A percentile compares a stretch with the other conserved stretches of the same genome.
phyloP scores from a whole-genome alignment of 2,888 invertebrate genomes.

The Diadegma fenestrale region DNA sequence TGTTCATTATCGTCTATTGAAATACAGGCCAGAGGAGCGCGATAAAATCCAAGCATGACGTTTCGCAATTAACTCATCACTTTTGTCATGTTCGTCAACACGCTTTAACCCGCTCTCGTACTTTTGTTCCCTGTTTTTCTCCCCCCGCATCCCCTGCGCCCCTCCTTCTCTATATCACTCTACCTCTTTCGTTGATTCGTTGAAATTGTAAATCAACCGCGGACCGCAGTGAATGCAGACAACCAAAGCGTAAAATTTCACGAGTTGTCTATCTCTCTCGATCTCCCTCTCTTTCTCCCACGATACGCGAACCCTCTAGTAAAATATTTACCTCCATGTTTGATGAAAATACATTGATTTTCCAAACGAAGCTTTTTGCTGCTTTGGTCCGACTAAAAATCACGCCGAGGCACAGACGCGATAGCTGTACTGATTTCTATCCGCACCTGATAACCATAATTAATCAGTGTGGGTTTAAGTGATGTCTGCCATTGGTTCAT shows the following conservation, averaged over 20 bases:
- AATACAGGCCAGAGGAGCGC: not conserved
- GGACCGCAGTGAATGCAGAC: constrained; percentile 48
- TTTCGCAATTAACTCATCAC: constrained; percentile 34
- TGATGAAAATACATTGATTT: constrained; percentile 47
- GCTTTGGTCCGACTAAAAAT: constrained; percentile 16
- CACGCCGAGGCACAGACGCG: not conserved
- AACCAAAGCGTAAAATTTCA: constrained; percentile 53
- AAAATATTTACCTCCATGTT: constrained; percentile 54
- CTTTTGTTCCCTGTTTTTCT: constrained; percentile 26
- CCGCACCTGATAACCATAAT: constrained; percentile 4
- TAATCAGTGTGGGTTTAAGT: not conserved
- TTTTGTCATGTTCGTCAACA: constrained; percentile 38
- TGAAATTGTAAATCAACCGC: constrained; percentile 59
- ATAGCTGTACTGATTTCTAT: not conserved
- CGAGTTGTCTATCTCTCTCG: not conserved
- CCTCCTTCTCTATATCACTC: not conserved
- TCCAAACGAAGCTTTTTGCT: constrained; percentile 15
- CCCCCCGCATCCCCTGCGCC: not conserved
- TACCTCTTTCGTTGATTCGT: constrained; percentile 51
- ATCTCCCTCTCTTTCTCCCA: not conserved
- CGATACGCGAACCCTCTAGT: constrained; percentile 4
- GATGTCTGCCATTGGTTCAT: not conserved
- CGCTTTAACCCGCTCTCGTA: constrained; percentile 20
- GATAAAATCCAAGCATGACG: constrained; percentile 22
- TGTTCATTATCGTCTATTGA: constrained; percentile 24